Percentiles rank a stretch among this genome's conserved stretches.
These are phyloP conservation scores for Cheilinus undulatus DNA, from an alignment of 2,113 vertebrate species.

Conservation along the genomic window DNA sequence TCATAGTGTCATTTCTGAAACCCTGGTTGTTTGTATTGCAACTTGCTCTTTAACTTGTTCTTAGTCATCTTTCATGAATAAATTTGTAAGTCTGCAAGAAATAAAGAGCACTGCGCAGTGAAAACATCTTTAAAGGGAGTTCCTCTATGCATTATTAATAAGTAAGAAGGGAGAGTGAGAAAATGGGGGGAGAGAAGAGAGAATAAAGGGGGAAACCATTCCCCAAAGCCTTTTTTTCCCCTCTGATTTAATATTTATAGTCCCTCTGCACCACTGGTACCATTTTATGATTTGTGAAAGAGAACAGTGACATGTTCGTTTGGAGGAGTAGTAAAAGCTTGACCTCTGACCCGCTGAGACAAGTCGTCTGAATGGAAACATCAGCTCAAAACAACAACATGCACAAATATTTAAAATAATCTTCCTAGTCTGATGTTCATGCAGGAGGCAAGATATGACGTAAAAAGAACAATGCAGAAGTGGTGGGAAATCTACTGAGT, in stretches of 20 bases:
- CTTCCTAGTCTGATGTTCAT: no score
- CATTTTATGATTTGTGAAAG: neutral
- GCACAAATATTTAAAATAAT: no score
- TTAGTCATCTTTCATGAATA: neutral
- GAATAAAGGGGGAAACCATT: conserved; percentile 14
- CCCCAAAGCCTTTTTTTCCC: neutral
- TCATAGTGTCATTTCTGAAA: neutral
- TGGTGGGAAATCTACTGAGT: no score
- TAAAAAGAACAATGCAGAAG: no score
- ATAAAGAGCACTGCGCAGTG: neutral
- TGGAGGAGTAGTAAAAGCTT: no score
- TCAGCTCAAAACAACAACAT: no score
- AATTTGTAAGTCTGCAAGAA: conserved; percentile 1
- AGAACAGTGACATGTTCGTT: neutral
- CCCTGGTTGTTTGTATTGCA: conserved; percentile 2
- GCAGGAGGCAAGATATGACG: no score
- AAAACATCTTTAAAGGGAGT: conserved; percentile 40
- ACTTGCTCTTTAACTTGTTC: neutral
- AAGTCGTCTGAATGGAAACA: no score
- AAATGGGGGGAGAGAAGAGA: conserved; percentile 10
- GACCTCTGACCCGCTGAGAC: no score
- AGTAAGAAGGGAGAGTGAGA: conserved; percentile 3
- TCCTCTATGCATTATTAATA: conserved; percentile 57
- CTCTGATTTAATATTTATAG: neutral
- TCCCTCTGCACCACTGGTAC: neutral